Percentiles rank a stretch among this genome's conserved stretches.
These are phyloP conservation scores for Eidolon helvum DNA, from an alignment of 2,113 vertebrate species.

Conservation along the genomic window DNA sequence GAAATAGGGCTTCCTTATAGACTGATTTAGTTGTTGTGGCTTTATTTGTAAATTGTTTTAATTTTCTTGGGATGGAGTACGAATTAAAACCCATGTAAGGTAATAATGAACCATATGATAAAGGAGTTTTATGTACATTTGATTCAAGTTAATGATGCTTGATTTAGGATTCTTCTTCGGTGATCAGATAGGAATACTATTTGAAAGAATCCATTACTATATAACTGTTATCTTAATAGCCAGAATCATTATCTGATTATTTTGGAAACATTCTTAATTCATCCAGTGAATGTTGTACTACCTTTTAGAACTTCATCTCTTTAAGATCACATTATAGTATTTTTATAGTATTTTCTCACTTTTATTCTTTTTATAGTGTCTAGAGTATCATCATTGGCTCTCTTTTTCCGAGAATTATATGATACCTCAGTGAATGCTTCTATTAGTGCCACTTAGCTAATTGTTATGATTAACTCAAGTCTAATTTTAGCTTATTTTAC, in stretches of 20 bases:
- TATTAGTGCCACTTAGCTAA: not conserved
- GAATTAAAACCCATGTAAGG: not conserved
- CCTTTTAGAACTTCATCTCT: not conserved
- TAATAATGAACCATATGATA: conserved; percentile 9
- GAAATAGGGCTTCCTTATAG: not conserved
- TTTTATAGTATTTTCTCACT: not conserved
- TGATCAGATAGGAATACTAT: not conserved
- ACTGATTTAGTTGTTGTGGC: not conserved
- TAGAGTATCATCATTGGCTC: not conserved
- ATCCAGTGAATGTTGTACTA: not conserved
- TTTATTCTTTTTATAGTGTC: not conserved
- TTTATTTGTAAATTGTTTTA: conserved; percentile 11
- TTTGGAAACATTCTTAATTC: conserved; percentile 21
- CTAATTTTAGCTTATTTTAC: conserved; percentile 12
- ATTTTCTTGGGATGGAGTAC: not conserved
- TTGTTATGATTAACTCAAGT: conserved; percentile 28
- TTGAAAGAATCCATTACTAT: not conserved
- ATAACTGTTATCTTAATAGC: not conserved
- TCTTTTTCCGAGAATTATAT: conserved; percentile 5
- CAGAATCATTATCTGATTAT: not conserved
- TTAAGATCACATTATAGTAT: not conserved
- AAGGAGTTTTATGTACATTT: not conserved
- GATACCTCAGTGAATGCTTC: not conserved
- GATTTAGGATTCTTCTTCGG: not conserved
- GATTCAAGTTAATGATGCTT: not conserved